phyloP scores from a whole-genome alignment of 2,888 invertebrate genomes.

The Drosophila subsilvestris region DNA sequence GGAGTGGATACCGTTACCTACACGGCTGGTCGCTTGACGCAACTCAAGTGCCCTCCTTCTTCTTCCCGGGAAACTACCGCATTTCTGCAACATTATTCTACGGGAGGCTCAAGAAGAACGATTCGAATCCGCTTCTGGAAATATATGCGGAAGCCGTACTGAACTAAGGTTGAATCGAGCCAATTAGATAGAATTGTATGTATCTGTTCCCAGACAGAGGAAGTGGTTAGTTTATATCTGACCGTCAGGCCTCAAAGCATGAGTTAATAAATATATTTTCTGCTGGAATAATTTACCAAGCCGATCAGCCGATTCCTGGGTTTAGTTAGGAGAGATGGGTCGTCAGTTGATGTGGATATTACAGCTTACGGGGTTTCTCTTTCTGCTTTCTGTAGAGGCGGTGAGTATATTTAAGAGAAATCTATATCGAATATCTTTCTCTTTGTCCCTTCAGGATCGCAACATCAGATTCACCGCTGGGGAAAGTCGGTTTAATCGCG shows the following conservation, averaged over 20 bases:
- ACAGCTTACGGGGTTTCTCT: not conserved
- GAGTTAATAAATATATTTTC: conserved; percentile 34
- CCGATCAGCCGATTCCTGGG: not conserved
- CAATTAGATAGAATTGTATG: not conserved
- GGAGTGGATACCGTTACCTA: conserved; percentile 60
- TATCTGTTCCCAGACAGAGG: not conserved
- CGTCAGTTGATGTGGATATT: not conserved
- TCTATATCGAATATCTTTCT: not conserved
- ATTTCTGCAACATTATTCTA: conserved; percentile 48
- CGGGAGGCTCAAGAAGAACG: conserved; percentile 45
- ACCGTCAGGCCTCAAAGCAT: conserved; percentile 12
- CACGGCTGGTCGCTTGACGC: conserved; percentile 54
- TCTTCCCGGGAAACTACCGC: conserved; percentile 64
- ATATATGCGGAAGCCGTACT: conserved; percentile 48
- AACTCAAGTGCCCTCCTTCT: conserved; percentile 56
- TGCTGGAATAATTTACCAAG: not conserved
- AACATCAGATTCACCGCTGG: conserved; percentile 29
- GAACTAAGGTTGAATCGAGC: not conserved
- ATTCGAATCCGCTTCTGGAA: conserved; percentile 37
- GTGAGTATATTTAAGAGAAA: conserved; percentile 9
- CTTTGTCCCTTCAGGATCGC: conserved; percentile 30
- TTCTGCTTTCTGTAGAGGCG: conserved; percentile 10
- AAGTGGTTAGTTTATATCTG: not conserved
- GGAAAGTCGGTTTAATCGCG: conserved; percentile 38
- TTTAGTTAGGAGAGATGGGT: conserved; percentile 6